These are phyloP conservation scores for Gallinago media DNA, from an alignment of 2,113 vertebrate species.

Conservation along the genomic window DNA sequence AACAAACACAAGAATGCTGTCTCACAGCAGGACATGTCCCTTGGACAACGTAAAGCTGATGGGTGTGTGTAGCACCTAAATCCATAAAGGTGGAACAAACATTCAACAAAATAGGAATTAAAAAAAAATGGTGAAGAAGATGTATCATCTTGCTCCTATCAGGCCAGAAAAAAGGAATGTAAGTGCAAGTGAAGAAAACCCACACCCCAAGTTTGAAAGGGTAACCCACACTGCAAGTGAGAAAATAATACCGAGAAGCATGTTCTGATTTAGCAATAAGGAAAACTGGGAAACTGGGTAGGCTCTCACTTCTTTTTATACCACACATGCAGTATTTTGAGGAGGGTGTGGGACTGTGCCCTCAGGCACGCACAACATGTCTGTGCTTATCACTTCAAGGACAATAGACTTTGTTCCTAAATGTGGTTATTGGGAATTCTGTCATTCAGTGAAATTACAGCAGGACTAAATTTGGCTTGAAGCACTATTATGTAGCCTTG, in stretches of 20 bases:
- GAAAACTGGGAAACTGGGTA: not conserved
- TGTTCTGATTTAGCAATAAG: not conserved
- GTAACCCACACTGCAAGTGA: not conserved
- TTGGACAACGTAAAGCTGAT: not conserved
- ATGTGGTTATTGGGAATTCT: not conserved
- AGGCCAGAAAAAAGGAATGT: not conserved
- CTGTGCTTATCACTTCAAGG: not conserved
- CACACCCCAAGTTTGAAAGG: not conserved
- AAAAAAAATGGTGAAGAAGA: not conserved
- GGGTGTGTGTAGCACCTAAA: not conserved
- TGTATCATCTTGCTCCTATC: not conserved
- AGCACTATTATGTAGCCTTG: not conserved
- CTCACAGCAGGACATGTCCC: not conserved
- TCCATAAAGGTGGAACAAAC: not conserved
- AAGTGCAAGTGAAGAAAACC: not conserved
- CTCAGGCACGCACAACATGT: not conserved
- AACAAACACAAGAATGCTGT: not conserved
- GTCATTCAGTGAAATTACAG: not conserved
- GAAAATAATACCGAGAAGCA: not conserved
- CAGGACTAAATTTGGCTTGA: not conserved
- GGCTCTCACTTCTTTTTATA: not conserved
- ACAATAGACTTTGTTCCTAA: conserved; percentile 17
- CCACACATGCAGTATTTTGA: not conserved
- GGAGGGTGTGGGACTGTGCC: not conserved
- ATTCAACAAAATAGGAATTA: not conserved